Percentiles rank a stretch among this genome's conserved stretches.
Evolutionary conservation across 2,888 invertebrate genomes (phyloP).

Genomic region (Andrena praecox): DNA sequence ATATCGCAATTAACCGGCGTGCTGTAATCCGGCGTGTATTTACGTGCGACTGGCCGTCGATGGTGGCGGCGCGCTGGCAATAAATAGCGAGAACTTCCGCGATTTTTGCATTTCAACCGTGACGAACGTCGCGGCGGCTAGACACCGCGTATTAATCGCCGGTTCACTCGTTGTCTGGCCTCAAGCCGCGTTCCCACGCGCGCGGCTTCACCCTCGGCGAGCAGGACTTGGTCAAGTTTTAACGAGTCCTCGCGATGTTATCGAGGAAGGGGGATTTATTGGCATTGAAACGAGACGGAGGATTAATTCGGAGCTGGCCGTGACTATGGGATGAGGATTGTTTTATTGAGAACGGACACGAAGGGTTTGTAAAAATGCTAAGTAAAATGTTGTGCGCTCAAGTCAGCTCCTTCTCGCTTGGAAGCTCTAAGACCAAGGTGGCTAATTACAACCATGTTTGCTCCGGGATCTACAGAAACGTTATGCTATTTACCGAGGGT

Average conservation of each 20-base stretch:
- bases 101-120: constrained; percentile 47
- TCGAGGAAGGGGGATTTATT: no score
- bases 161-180: constrained; percentile 5
- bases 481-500: not conserved
- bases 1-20: constrained; percentile 55
- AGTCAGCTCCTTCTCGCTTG: no score
- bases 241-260: no score
- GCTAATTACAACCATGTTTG: not conserved
- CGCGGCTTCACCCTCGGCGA: not conserved
- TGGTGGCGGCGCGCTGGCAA: constrained; percentile 21
- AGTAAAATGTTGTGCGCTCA: not conserved
- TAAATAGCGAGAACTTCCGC: constrained; percentile 42
- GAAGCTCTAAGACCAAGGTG: no score
- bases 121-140: constrained; percentile 42
- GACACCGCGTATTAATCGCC: constrained; percentile 34
- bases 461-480: not conserved
- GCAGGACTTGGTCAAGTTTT: not conserved
- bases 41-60: constrained; percentile 17
- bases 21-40: constrained; percentile 50
- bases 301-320: not conserved
- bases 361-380: not conserved
- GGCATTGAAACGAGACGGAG: not conserved
- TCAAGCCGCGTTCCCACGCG: not conserved
- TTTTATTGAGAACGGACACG: not conserved
- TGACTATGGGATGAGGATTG: not conserved